Percentiles rank a stretch among this genome's conserved stretches.
Conservation (phyloP, 2,888 invertebrate species). For the Alsophila aescularia region DNA sequence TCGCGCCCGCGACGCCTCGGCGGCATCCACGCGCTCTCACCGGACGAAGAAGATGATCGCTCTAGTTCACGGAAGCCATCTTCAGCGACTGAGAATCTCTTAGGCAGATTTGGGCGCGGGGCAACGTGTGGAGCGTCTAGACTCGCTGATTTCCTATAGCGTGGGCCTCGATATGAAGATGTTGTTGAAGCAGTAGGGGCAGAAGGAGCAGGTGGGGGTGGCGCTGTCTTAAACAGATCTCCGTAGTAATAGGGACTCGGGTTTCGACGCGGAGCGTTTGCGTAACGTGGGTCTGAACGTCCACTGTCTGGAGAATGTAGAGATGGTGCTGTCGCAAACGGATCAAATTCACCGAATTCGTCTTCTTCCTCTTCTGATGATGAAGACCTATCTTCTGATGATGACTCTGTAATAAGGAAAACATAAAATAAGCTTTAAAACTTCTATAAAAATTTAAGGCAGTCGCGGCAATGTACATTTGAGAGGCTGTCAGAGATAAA, state of each 20-base stretch:
- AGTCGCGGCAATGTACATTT: neutral
- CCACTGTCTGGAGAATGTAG: conserved; percentile 89
- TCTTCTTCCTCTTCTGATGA: conserved; percentile 86
- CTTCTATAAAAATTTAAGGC: neutral
- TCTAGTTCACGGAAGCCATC: conserved; percentile 86
- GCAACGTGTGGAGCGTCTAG: conserved; percentile 90
- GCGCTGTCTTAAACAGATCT: conserved; percentile 86
- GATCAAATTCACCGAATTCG: conserved; percentile 81
- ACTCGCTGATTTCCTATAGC: conserved; percentile 89
- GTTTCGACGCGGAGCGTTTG: conserved; percentile 86
- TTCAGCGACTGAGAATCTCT: conserved; percentile 88
- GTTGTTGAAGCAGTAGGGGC: conserved; percentile 74
- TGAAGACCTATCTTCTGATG: conserved; percentile 75
- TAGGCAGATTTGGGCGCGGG: conserved; percentile 84
- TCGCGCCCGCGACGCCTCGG: conserved; percentile 87
- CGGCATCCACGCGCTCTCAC: conserved; percentile 88
- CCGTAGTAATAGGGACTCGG: conserved; percentile 94
- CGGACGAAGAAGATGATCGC: conserved; percentile 82
- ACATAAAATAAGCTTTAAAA: neutral
- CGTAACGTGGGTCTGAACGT: conserved; percentile 82
- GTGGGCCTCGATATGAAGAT: conserved; percentile 78
- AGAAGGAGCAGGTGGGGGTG: conserved; percentile 76
- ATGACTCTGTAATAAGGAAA: conserved; percentile 70
- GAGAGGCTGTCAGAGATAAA: conserved; percentile 42
- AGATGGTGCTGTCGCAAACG: conserved; percentile 81